phyloP scores from a whole-genome alignment of 2,113 vertebrate genomes.

The Acrocephalus arundinaceus region DNA sequence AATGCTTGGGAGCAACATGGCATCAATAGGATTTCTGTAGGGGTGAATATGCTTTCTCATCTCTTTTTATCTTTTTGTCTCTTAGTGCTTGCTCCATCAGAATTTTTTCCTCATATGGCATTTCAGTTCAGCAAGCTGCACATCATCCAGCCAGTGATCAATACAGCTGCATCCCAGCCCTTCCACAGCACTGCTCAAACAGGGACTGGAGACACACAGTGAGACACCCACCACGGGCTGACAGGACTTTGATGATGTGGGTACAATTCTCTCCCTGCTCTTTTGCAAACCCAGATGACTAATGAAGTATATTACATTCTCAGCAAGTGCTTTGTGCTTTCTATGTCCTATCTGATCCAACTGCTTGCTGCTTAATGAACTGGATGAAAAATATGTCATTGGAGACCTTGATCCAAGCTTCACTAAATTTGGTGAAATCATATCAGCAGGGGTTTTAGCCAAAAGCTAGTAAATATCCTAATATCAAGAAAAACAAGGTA shows the following conservation, averaged over 20 bases:
- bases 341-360: background rate
- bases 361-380: conserved; percentile 26
- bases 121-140: background rate
- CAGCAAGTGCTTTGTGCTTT: background rate
- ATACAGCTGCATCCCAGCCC: background rate
- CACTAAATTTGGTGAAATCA: background rate
- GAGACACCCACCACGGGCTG: background rate
- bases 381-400: conserved; percentile 5
- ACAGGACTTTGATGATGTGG: background rate
- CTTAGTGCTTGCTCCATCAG: background rate
- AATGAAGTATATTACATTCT: conserved; percentile 9
- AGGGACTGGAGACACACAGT: background rate
- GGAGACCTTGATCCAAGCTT: conserved; percentile 4
- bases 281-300: background rate
- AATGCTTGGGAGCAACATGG: accelerated
- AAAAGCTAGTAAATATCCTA: background rate
- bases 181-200: background rate
- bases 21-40: background rate
- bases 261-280: background rate
- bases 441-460: background rate
- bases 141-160: background rate
- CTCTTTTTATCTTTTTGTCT: background rate
- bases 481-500: background rate
- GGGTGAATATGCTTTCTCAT: background rate
- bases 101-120: background rate